These are phyloP conservation scores for Myiotriccus ornatus DNA, from an alignment of 2,797 vertebrate genomes.

Conservation along the genomic window DNA sequence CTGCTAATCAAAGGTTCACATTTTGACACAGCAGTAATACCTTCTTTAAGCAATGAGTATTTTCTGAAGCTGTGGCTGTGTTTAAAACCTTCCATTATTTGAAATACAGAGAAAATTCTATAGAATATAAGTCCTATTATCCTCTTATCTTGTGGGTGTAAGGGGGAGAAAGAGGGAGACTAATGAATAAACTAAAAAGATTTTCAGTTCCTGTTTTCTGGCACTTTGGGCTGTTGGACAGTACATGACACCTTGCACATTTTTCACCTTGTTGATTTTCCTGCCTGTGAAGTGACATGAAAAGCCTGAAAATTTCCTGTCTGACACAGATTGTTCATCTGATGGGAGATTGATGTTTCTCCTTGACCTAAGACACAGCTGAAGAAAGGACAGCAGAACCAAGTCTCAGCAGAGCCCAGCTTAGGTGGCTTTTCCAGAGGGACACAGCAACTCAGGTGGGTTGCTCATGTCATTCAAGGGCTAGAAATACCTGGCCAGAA, in stretches of 20 bases:
- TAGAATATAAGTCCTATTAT: neutral
- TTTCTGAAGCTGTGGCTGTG: neutral
- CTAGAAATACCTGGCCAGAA: neutral
- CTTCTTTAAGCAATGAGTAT: fast-evolving
- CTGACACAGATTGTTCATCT: neutral
- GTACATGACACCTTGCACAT: neutral
- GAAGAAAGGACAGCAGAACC: neutral
- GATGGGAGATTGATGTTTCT: neutral
- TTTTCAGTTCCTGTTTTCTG: neutral
- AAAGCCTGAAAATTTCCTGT: neutral
- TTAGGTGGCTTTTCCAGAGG: neutral
- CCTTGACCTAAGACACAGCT: neutral
- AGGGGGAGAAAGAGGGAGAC: neutral
- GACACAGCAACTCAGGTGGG: neutral
- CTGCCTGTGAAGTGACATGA: neutral
- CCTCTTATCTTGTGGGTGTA: neutral
- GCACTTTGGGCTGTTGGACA: neutral
- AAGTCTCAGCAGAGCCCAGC: neutral
- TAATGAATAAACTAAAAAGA: neutral
- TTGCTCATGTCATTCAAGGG: neutral
- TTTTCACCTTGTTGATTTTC: neutral
- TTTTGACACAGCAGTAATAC: neutral
- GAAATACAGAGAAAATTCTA: neutral
- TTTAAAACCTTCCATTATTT: neutral
- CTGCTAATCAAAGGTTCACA: neutral